These are phyloP conservation scores for Varanus salvator DNA, from an alignment of 2,113 vertebrate genomes.

Conservation along the genomic window DNA sequence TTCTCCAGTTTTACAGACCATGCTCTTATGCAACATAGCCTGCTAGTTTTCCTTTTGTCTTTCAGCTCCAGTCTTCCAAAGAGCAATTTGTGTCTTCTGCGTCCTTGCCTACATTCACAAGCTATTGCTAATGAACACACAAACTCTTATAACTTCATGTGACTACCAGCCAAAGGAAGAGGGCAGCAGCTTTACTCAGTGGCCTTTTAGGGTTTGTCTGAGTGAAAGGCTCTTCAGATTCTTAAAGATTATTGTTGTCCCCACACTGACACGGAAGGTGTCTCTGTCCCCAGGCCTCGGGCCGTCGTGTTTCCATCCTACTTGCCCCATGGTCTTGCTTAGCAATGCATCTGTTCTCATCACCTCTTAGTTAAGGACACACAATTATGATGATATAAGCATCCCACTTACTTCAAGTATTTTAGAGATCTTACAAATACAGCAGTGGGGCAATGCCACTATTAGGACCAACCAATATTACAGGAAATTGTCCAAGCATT, in stretches of 20 bases:
- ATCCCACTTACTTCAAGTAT: not conserved
- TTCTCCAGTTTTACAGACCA: not conserved
- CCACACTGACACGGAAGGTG: not conserved
- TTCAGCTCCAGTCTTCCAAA: not conserved
- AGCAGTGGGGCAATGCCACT: too few species aligned
- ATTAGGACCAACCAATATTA: too few species aligned
- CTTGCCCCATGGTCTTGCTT: too few species aligned
- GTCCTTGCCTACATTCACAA: not conserved
- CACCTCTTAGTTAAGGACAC: not conserved
- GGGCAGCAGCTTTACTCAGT: not conserved
- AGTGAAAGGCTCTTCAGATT: too few species aligned
- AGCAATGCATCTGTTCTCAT: not conserved
- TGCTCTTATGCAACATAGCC: not conserved
- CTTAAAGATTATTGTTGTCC: not conserved
- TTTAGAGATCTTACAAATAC: not conserved
- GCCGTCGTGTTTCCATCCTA: not conserved
- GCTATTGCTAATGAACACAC: not conserved
- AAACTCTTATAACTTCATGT: not conserved
- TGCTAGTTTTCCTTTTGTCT: not conserved
- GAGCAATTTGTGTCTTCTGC: not conserved
- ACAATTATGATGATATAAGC: not conserved
- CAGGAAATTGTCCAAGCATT: too few species aligned
- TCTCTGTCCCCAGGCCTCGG: too few species aligned
- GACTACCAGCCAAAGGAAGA: not conserved
- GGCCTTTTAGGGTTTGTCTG: not conserved